Conservation (phyloP, 2,888 invertebrate genomes). For the Drosophila hamatofila region DNA sequence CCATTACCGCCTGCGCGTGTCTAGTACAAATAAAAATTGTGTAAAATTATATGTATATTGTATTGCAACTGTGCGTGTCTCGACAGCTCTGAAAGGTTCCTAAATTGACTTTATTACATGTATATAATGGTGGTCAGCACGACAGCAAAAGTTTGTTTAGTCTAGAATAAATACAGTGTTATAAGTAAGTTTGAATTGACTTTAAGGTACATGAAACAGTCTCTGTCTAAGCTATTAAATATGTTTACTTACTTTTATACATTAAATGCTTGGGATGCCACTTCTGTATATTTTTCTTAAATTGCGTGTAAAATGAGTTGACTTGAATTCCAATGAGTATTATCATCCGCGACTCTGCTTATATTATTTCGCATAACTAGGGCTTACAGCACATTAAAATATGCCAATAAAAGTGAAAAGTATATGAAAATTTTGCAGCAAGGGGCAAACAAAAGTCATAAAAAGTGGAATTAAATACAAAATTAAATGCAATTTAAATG, state of each 20-base stretch:
- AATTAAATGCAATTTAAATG: conserved; percentile 48
- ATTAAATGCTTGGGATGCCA: neutral
- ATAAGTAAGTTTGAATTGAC: neutral
- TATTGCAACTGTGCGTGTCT: too few species aligned
- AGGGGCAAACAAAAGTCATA: conserved; percentile 14
- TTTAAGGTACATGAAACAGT: neutral
- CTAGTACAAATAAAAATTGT: too few species aligned
- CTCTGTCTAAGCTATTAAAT: neutral
- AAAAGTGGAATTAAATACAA: conserved; percentile 31
- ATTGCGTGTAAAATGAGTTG: neutral
- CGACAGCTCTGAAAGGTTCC: neutral
- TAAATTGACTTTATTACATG: neutral
- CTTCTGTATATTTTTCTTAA: neutral
- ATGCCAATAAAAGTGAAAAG: neutral
- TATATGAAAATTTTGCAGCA: neutral
- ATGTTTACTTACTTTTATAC: too few species aligned
- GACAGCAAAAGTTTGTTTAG: neutral
- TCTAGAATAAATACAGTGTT: too few species aligned
- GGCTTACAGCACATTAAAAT: neutral
- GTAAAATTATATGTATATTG: too few species aligned
- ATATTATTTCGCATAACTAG: neutral
- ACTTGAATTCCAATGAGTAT: neutral
- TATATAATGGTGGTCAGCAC: neutral
- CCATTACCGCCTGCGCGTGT: neutral
- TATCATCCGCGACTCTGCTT: neutral